Percentiles rank a stretch among this genome's conserved stretches.
Evolutionary conservation across 2,113 vertebrate species (phyloP).

Genomic region (Taurulus bubalis): DNA sequence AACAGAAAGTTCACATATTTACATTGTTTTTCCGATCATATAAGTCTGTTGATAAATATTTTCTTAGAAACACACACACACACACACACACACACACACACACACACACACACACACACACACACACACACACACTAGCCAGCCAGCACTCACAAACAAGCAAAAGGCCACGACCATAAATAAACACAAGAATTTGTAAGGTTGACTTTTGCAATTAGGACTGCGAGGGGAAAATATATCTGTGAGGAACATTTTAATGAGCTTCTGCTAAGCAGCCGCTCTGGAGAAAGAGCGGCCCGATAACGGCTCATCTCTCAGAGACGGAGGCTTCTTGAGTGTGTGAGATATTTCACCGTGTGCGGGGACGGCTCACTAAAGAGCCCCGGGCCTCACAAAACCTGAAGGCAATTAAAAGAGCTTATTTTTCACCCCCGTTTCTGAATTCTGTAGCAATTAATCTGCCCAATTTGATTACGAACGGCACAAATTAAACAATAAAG

Average conservation of each 20-base stretch:
- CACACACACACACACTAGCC: constrained; percentile 39
- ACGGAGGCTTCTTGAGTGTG: constrained; percentile 81
- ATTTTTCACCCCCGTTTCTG: constrained; percentile 93
- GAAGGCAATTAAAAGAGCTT: constrained; percentile 86
- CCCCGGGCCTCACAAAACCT: constrained; percentile 78
- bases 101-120: constrained; percentile 30
- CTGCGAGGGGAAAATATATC: constrained; percentile 90
- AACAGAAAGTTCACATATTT: constrained; percentile 17
- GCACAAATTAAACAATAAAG: constrained; percentile 99
- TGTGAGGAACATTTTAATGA: constrained; percentile 91
- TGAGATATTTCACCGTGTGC: constrained; percentile 89
- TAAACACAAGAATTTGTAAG: constrained; percentile 83
- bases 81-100: constrained; percentile 13
- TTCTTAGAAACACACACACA: not conserved
- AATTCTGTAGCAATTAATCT: constrained; percentile 99
- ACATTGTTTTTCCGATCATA: not conserved
- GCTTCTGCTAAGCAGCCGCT: constrained; percentile 89
- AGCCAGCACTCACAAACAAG: constrained; percentile 57
- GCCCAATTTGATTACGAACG: constrained; percentile 99
- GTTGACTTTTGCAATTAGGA: constrained; percentile 85
- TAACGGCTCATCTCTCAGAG: constrained; percentile 91
- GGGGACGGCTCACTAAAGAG: constrained; percentile 88
- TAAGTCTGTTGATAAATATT: not conserved
- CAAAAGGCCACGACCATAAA: constrained; percentile 77
- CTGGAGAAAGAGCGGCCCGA: constrained; percentile 80